Evolutionary conservation across 2,113 vertebrate genomes (phyloP).

Genomic region (Platysternon megacephalum): DNA sequence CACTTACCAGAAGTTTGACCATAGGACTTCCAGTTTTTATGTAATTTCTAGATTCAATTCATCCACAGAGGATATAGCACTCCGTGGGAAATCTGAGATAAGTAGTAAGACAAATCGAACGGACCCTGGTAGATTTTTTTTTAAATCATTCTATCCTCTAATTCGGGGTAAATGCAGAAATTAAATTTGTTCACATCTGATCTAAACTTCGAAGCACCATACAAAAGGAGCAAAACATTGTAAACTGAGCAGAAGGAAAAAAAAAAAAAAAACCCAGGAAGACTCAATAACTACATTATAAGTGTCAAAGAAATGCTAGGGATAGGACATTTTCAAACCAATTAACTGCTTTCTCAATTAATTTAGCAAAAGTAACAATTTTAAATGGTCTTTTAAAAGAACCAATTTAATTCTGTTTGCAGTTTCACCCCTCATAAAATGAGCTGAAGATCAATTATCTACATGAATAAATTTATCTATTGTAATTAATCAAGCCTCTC

Average conservation of each 20-base stretch:
- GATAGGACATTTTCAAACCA: slow-evolving; percentile 14
- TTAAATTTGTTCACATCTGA: background rate
- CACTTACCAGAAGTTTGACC: fast-evolving
- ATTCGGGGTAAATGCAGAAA: background rate
- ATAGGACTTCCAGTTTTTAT: background rate
- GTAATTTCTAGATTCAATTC: background rate
- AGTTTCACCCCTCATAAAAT: slow-evolving; percentile 22
- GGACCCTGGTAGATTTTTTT: background rate
- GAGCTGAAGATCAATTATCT: slow-evolving; percentile 11
- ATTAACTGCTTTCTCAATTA: slow-evolving; percentile 39
- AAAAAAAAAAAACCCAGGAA: background rate
- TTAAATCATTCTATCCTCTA: background rate
- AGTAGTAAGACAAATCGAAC: background rate
- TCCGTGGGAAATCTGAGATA: background rate
- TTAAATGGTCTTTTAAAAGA: background rate
- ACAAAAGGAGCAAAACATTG: slow-evolving; percentile 32
- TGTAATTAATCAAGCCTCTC: background rate
- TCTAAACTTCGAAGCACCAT: background rate
- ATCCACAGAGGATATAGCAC: background rate
- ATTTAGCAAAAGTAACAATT: slow-evolving; percentile 31
- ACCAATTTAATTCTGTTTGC: background rate
- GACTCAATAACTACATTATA: background rate
- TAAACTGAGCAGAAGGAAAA: background rate
- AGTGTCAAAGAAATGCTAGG: background rate
- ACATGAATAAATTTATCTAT: background rate